phyloP scores from a whole-genome alignment of 2,113 vertebrate species.

The Psammodynastes pulverulentus region DNA sequence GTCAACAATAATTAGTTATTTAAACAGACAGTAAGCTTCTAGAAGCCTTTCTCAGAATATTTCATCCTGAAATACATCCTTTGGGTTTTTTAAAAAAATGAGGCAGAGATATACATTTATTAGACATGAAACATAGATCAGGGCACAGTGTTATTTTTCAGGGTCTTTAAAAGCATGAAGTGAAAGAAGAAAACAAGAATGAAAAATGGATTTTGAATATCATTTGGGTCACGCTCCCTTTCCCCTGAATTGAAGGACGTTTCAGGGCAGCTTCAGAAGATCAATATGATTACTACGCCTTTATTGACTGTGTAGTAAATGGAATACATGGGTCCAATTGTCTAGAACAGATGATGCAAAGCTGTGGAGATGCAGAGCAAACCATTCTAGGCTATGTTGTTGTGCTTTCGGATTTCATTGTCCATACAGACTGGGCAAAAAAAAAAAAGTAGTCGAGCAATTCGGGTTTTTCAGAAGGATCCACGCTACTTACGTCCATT shows the following conservation, averaged over 20 bases:
- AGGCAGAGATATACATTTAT: slow-evolving; percentile 11
- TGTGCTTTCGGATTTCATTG: not conserved
- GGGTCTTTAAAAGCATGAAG: slow-evolving; percentile 8
- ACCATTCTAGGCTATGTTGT: not conserved
- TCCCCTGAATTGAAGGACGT: not conserved
- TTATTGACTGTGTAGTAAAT: not conserved
- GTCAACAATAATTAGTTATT: slow-evolving; percentile 41
- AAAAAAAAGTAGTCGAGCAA: no score
- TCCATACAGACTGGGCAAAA: not conserved
- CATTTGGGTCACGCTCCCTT: not conserved
- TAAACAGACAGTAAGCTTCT: slow-evolving; percentile 40
- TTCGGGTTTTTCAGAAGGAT: slow-evolving; percentile 26
- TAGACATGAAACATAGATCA: not conserved
- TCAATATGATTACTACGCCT: not conserved
- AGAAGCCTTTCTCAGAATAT: slow-evolving; percentile 35
- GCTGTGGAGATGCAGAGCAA: not conserved
- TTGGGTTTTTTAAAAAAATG: slow-evolving; percentile 28
- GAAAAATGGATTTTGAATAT: slow-evolving; percentile 4
- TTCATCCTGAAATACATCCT: slow-evolving; percentile 33
- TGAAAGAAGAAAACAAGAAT: slow-evolving; percentile 24
- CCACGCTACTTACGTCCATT: slow-evolving; percentile 22
- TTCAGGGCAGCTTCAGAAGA: slow-evolving; percentile 1
- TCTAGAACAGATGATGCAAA: not conserved
- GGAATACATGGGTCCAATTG: not conserved
- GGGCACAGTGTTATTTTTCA: slow-evolving; percentile 31